Percentiles rank a stretch among this genome's conserved stretches.
Evolutionary conservation across 2,797 vertebrate species (phyloP).

Genomic region (Pseudochaenichthys georgianus): DNA sequence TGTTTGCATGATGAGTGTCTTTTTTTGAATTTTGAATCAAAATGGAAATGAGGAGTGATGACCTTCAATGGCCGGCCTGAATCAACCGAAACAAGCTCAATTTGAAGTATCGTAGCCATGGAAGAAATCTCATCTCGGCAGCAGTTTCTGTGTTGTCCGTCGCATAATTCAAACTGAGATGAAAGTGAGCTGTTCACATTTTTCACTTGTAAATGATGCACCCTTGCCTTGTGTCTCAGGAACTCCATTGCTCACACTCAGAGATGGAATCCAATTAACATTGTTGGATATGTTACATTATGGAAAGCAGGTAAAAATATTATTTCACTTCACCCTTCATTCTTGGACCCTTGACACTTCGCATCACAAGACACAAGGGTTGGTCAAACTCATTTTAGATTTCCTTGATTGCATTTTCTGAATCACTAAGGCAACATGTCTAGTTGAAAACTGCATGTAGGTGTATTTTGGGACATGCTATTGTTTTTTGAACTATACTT

Average conservation of each 20-base stretch:
- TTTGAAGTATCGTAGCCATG: constrained; percentile 57
- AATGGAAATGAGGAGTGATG: constrained; percentile 79
- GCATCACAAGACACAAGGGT: constrained; percentile 12
- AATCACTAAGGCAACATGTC: constrained; percentile 22
- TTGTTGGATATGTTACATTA: constrained; percentile 22
- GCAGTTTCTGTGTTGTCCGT: constrained; percentile 46
- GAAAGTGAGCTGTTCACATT: constrained; percentile 73
- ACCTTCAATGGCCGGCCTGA: constrained; percentile 60
- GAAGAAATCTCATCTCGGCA: constrained; percentile 72
- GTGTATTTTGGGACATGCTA: no score
- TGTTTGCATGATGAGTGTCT: constrained; percentile 44
- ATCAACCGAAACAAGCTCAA: constrained; percentile 67
- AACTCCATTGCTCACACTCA: constrained; percentile 42
- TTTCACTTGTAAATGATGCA: constrained; percentile 60
- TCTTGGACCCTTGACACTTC: constrained; percentile 21
- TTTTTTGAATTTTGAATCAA: constrained; percentile 66
- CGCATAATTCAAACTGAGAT: constrained; percentile 63
- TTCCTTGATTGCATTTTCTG: constrained; percentile 46
- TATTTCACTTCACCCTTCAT: constrained; percentile 20
- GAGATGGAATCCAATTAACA: constrained; percentile 55
- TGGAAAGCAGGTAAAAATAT: constrained; percentile 16
- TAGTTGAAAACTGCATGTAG: not conserved
- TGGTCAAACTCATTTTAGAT: constrained; percentile 59
- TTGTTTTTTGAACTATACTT: not conserved
- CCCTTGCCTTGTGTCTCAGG: constrained; percentile 47